A percentile compares a stretch with the other conserved stretches of the same genome.
Conservation (phyloP, 2,888 invertebrate genomes). For the Leptothorax acervorum region DNA sequence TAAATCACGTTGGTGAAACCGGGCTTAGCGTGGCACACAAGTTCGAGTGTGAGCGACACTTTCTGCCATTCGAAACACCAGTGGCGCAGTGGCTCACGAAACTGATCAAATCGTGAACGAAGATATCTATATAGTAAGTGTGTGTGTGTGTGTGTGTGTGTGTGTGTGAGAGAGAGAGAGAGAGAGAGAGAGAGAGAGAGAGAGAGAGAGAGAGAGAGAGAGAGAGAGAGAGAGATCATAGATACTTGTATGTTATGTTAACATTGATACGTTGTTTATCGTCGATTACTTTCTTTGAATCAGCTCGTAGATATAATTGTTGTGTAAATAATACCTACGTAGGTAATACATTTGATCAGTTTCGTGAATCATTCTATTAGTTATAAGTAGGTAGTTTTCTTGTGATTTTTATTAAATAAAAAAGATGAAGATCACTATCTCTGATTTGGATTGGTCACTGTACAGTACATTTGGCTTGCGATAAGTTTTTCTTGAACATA, state of each 20-base stretch:
- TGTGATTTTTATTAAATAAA: background rate
- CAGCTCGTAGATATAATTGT: background rate
- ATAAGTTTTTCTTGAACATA: background rate
- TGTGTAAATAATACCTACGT: background rate
- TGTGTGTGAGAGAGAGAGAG: too few relatives aligned
- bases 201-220: too few relatives aligned
- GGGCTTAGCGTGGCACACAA: background rate
- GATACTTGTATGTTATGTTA: too few relatives aligned
- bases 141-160: too few relatives aligned
- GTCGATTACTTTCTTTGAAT: too few relatives aligned
- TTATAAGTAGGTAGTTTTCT: background rate
- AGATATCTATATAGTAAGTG: background rate
- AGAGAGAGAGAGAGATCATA: too few relatives aligned
- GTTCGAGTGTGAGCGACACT: background rate
- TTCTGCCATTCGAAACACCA: background rate
- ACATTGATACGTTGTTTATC: too few relatives aligned
- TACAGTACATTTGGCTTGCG: background rate
- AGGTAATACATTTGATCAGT: background rate
- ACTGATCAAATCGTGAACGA: background rate
- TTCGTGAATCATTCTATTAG: background rate
- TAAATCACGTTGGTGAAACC: too few relatives aligned
- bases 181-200: too few relatives aligned
- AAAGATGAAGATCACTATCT: background rate
- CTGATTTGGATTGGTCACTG: background rate
- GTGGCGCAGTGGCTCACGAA: background rate